Base-by-base conservation (phyloP, 2,113 vertebrate species). In the Cyanoderma ruficeps region DNA sequence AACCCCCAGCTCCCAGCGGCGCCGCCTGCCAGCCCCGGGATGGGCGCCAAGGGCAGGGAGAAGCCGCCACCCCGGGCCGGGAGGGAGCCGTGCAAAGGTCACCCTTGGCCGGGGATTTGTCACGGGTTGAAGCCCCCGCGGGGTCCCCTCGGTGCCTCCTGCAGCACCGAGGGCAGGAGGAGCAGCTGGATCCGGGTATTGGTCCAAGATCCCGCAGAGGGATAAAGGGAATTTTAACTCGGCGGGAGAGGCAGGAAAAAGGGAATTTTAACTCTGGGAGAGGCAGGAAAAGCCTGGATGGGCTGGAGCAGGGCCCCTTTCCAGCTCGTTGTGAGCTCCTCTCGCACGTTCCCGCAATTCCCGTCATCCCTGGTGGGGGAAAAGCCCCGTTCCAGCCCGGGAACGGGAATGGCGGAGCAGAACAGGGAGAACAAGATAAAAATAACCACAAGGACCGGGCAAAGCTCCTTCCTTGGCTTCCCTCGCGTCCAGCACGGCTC, bases 61-160 rank as follows among this genome's bases (percentile, higher is more conserved):
- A 78, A 78, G 47, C 37, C 56, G 5, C 86, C 37, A 6, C 42
- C 42, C 64, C 0, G 0, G 69, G 68, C 72, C 55, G 30, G 28
- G 28, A 28, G 33, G 3, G 52, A 79, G 65, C 60, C 28, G 15
- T 2, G 77, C 4, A 28, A 63, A 81, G 50, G 89, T 69, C 81
- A 8, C 1, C 46, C 59, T 6, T 3, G 16, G 0, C 8, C 22
- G 30, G 23, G 68, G 44, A 8, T 70, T 81, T 74, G 42, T 53
- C 76, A n/a, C 2, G 0, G n/a, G 11, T 56, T 7, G 27, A 18
- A 15, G 5, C 11, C 71, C 72, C 31, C 21, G 1, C 0, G 2
- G 2, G 35, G 65, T 50, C 57, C 76, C 77, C 11, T 10, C 47
- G 64, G 87, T 19, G 50, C 42, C 50, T 61, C 68, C 94, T 21